A percentile compares a stretch with the other conserved stretches of the same genome.
These are phyloP conservation scores for Dasyprocta punctata DNA, from an alignment of 2,113 vertebrate genomes.

Conservation along the genomic window DNA sequence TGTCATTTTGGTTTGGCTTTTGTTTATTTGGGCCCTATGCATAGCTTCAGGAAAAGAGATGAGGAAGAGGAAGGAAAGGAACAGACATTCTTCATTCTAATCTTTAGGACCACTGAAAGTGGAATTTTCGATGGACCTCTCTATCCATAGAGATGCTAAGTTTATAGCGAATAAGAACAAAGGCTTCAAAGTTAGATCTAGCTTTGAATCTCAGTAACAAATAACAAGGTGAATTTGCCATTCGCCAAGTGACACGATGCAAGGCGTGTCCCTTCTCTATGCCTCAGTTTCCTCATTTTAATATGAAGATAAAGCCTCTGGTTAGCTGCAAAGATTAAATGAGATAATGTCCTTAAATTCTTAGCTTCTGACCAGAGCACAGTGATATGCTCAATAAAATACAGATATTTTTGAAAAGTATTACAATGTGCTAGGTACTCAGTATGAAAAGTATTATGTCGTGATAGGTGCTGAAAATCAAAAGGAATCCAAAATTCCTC, in stretches of 20 bases:
- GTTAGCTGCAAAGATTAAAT: neutral
- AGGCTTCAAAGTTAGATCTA: neutral
- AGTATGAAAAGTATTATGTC: neutral
- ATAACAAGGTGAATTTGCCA: neutral
- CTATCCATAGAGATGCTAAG: neutral
- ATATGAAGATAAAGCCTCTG: neutral
- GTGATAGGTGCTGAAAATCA: neutral
- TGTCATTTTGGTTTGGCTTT: neutral
- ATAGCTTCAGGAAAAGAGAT: neutral
- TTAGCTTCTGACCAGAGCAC: neutral
- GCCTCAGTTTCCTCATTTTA: slow-evolving; percentile 15
- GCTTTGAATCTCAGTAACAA: neutral
- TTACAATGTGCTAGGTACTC: neutral
- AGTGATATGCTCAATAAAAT: neutral
- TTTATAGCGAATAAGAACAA: neutral
- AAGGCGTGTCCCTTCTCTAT: neutral
- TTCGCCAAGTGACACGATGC: accelerated
- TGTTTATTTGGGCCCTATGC: neutral
- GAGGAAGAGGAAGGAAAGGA: neutral
- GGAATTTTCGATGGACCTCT: neutral
- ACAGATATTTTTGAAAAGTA: neutral
- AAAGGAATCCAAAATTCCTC: neutral
- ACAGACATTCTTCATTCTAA: neutral
- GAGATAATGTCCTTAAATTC: neutral
- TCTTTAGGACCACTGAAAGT: neutral